Evolutionary conservation across 2,888 invertebrate genomes (phyloP).

Genomic region (Drosophila lacicola): DNA sequence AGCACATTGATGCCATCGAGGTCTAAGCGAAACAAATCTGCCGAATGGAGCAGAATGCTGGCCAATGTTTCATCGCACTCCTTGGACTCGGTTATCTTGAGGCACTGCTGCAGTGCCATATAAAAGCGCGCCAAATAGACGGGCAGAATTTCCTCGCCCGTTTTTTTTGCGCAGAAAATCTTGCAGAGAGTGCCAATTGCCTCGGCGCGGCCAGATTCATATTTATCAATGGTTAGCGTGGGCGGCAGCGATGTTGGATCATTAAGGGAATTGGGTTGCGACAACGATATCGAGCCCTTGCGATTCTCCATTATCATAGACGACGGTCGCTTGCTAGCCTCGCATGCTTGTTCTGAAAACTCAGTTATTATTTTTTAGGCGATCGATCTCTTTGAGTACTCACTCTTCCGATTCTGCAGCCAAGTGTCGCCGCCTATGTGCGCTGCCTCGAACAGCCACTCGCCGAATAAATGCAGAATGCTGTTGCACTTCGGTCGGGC

Average conservation of each 20-base stretch:
- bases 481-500: slow-evolving; percentile 97
- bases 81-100: slow-evolving; percentile 88
- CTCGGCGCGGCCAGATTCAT: slow-evolving; percentile 95
- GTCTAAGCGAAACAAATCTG: slow-evolving; percentile 95
- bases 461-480: slow-evolving; percentile 96
- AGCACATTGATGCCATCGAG: slow-evolving; percentile 96
- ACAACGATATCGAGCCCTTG: slow-evolving; percentile 86
- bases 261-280: slow-evolving; percentile 88
- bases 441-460: slow-evolving; percentile 98
- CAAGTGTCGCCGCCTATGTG: slow-evolving; percentile 92
- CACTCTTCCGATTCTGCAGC: slow-evolving; percentile 87
- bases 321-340: slow-evolving; percentile 88
- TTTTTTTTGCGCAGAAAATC: slow-evolving; percentile 97
- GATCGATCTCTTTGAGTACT: no score
- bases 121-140: slow-evolving; percentile 97
- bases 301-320: slow-evolving; percentile 88
- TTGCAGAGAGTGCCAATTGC: slow-evolving; percentile 97
- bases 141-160: slow-evolving; percentile 93
- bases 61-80: slow-evolving; percentile 93
- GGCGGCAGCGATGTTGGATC: slow-evolving; percentile 89
- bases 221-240: slow-evolving; percentile 90
- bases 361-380: background rate
- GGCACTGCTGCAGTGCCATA: slow-evolving; percentile 94
- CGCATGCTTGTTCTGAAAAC: slow-evolving; percentile 84
- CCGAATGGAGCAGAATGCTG: slow-evolving; percentile 93